Base-by-base conservation (phyloP, 2,888 invertebrate species). In the Corbicula japonica region DNA sequence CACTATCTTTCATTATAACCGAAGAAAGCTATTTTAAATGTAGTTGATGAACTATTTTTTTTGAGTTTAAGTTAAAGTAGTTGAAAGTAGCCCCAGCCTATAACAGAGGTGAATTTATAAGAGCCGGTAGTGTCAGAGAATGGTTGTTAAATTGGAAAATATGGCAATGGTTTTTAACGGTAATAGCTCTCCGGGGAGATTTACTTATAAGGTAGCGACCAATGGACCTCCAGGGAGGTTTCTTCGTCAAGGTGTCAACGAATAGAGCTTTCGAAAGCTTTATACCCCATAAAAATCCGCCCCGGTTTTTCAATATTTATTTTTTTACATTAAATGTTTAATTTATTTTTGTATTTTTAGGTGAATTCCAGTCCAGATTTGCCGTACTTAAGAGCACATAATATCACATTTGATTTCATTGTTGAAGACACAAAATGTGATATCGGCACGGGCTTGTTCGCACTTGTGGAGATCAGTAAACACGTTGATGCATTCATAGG, bases 361-460 rank as follows among this genome's bases (percentile, higher is more conserved):
- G 78, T 80, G 0, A 85, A 86, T 65, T 50, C 60, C 26, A 72
- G 76, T 38, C 60, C 65, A 1, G 74, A 62, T 0, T 52, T 87
- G 15, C 52, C 56, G 10, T 63, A 80, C 10, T 65, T 87, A 5
- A 76, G 84, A n/a, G 21, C n/a, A 12, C 46, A 61, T 26, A 80
- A 82, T 48, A 50, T 85, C 15, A 77, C 79, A 10, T 84, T 88
- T 62, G 61, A 73, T 0, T 84, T 58, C 60, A 52, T 68, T 8
- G 68, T 69, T 0, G 79, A 69, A 0, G 80, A 88, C 62, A 88
- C 86, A 2, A 28, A 66, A 2, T 88, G 88, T 81, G 85, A 86
- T 35, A 78, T 80, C 4, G 88, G 88, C 5, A 77, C 72, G 0
- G 88, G 88, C 18, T 62, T 88, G 30, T 88, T 69, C 38, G 73